Percentiles rank a stretch among this genome's conserved stretches.
These are phyloP conservation scores for Lagria hirta DNA, from an alignment of 2,888 invertebrate genomes.

Conservation along the genomic window DNA sequence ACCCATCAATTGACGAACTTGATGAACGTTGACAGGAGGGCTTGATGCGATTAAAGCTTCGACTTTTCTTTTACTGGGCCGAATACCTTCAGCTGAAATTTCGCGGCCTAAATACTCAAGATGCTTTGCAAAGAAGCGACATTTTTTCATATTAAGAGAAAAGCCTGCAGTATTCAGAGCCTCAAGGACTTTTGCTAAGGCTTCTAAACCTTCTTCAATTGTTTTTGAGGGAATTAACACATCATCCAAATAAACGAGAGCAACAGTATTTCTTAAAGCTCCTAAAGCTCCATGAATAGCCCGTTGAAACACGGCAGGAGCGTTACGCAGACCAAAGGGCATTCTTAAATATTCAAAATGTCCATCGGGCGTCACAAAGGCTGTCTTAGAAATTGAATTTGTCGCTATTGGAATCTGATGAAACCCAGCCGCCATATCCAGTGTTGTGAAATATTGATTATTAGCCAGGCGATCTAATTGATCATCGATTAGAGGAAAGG, in stretches of 20 bases:
- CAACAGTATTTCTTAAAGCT: constrained; percentile 10
- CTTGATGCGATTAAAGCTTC: constrained; percentile 32
- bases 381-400: too few relatives aligned
- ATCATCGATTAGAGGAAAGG: too few relatives aligned
- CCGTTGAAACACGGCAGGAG: constrained; percentile 33
- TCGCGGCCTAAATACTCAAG: constrained; percentile 39
- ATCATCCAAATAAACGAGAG: constrained; percentile 32
- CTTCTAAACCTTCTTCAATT: constrained; percentile 23
- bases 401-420: too few relatives aligned
- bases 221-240: constrained; percentile 30
- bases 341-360: constrained; percentile 41
- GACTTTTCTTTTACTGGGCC: constrained; percentile 36
- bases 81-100: constrained; percentile 34
- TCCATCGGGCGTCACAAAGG: constrained; percentile 36
- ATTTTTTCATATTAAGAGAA: constrained; percentile 29
- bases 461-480: too few relatives aligned
- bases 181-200: constrained; percentile 10
- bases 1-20: constrained; percentile 29
- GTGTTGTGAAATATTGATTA: too few relatives aligned
- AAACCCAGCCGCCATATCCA: too few relatives aligned
- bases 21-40: constrained; percentile 32
- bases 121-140: constrained; percentile 29
- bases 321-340: constrained; percentile 45
- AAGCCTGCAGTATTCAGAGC: constrained; percentile 22
- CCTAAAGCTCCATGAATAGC: constrained; percentile 23